Base-by-base conservation (phyloP, 1,140 invertebrate genomes). In the Drosophila biarmipes region DNA sequence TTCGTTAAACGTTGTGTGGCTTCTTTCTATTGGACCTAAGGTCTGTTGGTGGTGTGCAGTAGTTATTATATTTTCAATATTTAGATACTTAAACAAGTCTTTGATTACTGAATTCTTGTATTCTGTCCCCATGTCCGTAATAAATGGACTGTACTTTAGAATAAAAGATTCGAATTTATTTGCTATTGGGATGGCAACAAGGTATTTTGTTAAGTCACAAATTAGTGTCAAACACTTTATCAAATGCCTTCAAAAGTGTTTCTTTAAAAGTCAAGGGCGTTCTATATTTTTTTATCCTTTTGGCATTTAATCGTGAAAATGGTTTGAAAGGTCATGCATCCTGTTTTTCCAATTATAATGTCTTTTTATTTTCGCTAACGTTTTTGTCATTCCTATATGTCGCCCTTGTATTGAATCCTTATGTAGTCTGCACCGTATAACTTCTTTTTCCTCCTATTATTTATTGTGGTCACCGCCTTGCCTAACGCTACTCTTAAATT, bases 381-480 rank as follows among this genome's bases (percentile, higher is more conserved):
- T 35, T 51, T 35, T 35, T 4, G 49, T 35, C 3, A 29, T 42
- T n/a, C 52, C 24, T 17, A 5, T 55, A 24, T 40, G 37, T 14
- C 52, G 11, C 3, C 10, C 37, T 42, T 54, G 52, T 11, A 54
- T 54, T 53, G 34, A 7, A 53, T 37, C 51, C 4, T 27, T 14
- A 15, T 38, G 52, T 29, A 53, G 19, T 4, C 4, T 21, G 4
- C 2, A 21, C 21, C 2, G 21, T 38, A 38, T 38, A 21, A 19
- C 34, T 54, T 38, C 7, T 40, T 27, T 40, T 27, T 24, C 6
- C 40, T 55, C 14, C 21, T n/a, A 24, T 14, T 2, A 29, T 42
- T 55, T 31, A 56, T 48, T 48, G 55, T 54, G 35, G 35, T 54
- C 14, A 24, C 35, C 35, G 21, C 14, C 51, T 38, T 14, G 21